Base-by-base conservation (phyloP, 2,797 vertebrate species). In the Helicolenus hilgendorfi region DNA sequence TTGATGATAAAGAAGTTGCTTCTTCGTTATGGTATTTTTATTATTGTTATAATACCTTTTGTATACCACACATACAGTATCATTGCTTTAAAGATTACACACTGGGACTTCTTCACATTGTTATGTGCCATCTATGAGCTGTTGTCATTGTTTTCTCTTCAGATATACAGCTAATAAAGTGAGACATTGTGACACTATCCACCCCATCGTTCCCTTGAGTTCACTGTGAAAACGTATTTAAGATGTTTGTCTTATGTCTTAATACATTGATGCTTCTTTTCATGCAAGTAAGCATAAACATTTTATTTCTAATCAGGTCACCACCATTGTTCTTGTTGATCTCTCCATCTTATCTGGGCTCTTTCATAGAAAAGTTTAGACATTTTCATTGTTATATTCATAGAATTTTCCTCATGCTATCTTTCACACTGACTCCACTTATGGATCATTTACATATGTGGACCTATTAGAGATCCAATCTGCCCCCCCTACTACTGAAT, bases 101-200 rank as follows among this genome's bases (percentile, higher is more conserved):
- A 4, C 38, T 59, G 2, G 49, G 10, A 27, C 10, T 33, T 73
- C 72, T 78, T 64, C 22, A 71, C 31, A 29, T 56, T 72, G 20
- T 76, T 29, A 22, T 71, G 71, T 89, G 83, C 72, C 26, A 81
- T 65, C 3, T 70, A 24, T 72, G 7, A 83, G 13, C 70, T 73
- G 26, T 38, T 84, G 69, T 84, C 33, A 26, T 72, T 26, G 78
- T 83, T 86, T 79, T 72, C 26, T 65, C 58, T 87, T 68, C 63
- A 64, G 11, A 76, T 79, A 81, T 71, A 62, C 38, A 56, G 35
- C 56, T 75, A 96, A 95, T 94, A 95, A 95, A 96, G 90, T 88
- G 82, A 85, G 67, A 87, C 35, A 27, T 18, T 85, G 60, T 49
- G 85, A 87, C 71, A 88, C 33, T 53, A 63, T 67, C 4, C 9